Conservation (phyloP, 2,888 invertebrate genomes). For the Agriopis marginaria region DNA sequence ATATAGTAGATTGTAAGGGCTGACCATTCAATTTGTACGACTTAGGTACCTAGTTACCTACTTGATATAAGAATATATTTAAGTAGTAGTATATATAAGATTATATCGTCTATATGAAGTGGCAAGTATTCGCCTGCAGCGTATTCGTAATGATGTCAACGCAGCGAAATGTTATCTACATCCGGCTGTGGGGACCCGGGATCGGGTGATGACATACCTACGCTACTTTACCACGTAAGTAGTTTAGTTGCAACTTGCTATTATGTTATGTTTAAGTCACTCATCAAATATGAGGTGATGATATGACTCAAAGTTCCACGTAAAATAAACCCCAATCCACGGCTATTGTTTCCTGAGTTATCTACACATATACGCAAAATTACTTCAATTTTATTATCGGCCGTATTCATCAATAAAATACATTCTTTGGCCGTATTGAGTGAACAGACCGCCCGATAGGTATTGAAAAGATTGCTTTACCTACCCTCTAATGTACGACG, state of each 20-base stretch:
- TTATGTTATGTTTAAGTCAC: not conserved
- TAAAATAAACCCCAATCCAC: not conserved
- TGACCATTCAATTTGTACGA: too few relatives aligned
- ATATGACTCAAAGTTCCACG: conserved; percentile 14
- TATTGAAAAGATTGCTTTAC: too few relatives aligned
- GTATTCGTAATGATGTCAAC: conserved; percentile 66
- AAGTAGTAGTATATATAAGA: too few relatives aligned
- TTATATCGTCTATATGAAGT: not conserved
- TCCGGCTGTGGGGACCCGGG: conserved; percentile 67
- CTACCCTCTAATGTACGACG: too few relatives aligned
- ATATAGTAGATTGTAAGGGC: too few relatives aligned
- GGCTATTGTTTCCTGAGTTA: not conserved
- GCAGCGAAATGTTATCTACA: conserved; percentile 76
- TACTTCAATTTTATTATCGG: too few relatives aligned
- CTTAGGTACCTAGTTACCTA: too few relatives aligned
- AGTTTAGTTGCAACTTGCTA: conserved; percentile 17
- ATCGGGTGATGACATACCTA: conserved; percentile 50
- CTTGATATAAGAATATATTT: too few relatives aligned
- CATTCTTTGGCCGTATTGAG: too few relatives aligned
- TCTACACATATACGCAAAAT: too few relatives aligned
- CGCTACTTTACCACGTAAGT: conserved; percentile 30
- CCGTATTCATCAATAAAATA: too few relatives aligned
- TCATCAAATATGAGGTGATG: not conserved
- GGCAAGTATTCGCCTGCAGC: conserved; percentile 24
- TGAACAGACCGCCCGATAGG: too few relatives aligned